phyloP scores from a whole-genome alignment of 2,888 invertebrate genomes.

The Scaptodrosophila latifasciaeformis region DNA sequence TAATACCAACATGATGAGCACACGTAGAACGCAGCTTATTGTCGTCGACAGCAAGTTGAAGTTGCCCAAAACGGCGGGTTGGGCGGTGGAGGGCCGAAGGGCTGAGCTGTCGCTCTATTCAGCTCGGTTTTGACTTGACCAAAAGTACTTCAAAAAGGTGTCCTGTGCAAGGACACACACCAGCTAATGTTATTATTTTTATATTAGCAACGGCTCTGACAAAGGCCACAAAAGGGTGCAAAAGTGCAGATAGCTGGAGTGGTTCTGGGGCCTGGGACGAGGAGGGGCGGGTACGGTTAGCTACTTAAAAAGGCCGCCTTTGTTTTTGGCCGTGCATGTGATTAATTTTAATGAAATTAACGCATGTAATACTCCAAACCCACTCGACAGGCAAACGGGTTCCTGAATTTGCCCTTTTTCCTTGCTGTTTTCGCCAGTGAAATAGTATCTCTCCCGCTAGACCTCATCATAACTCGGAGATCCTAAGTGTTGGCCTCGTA shows the following conservation, averaged over 20 bases:
- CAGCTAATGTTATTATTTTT: constrained; percentile 62
- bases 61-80: too few species aligned
- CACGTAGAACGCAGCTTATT: constrained; percentile 64
- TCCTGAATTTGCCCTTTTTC: constrained; percentile 2
- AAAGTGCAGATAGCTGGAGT: neutral
- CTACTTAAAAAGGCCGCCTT: constrained; percentile 51
- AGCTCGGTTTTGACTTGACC: constrained; percentile 50
- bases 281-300: constrained; percentile 13
- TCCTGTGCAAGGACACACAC: constrained; percentile 52
- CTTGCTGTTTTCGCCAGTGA: too few species aligned
- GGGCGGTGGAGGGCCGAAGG: neutral
- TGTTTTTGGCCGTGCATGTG: constrained; percentile 70
- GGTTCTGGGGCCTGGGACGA: too few species aligned
- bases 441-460: too few species aligned
- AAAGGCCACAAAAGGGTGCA: too few species aligned
- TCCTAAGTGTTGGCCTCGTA: too few species aligned
- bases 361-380: constrained; percentile 51
- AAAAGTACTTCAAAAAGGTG: constrained; percentile 56
- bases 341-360: constrained; percentile 73
- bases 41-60: too few species aligned
- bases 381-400: neutral
- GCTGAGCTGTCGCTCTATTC: constrained; percentile 43
- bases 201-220: constrained; percentile 49
- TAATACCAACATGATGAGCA: too few species aligned
- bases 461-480: too few species aligned